These are phyloP conservation scores for Peucedramus taeniatus DNA, from an alignment of 2,113 vertebrate species.

Conservation along the genomic window DNA sequence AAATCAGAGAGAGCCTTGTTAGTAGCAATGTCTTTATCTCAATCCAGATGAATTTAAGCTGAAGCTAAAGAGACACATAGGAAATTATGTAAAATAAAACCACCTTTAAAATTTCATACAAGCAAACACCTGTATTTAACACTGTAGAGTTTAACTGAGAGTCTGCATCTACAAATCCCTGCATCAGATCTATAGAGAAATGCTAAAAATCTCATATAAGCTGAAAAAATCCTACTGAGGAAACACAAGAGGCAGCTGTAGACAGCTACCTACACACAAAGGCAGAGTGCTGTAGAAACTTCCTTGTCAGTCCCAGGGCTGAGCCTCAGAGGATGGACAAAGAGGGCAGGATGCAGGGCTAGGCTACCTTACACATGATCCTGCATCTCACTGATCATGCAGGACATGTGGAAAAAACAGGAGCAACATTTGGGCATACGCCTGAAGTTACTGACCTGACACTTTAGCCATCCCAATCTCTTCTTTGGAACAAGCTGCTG, in stretches of 20 bases:
- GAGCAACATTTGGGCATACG: neutral
- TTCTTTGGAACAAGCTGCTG: neutral
- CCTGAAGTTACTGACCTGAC: conserved; percentile 1
- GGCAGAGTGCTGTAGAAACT: neutral
- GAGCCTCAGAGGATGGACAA: neutral
- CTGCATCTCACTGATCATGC: neutral
- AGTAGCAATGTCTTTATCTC: neutral
- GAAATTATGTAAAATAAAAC: neutral
- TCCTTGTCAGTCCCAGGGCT: neutral
- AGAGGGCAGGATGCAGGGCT: neutral
- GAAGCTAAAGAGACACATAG: neutral
- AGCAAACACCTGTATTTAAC: neutral
- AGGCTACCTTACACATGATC: neutral
- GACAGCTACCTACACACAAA: neutral
- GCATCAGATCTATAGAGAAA: neutral
- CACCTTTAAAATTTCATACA: neutral
- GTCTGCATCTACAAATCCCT: neutral
- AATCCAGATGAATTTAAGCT: neutral
- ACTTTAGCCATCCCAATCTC: neutral
- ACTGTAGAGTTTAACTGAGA: neutral
- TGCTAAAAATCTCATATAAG: neutral
- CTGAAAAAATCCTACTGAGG: neutral
- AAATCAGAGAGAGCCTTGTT: neutral
- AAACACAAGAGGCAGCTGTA: neutral
- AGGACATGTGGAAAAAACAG: neutral